Evolutionary conservation across 2,797 vertebrate genomes (phyloP).

Genomic region (Lepidocolaptes lacrymiger): DNA sequence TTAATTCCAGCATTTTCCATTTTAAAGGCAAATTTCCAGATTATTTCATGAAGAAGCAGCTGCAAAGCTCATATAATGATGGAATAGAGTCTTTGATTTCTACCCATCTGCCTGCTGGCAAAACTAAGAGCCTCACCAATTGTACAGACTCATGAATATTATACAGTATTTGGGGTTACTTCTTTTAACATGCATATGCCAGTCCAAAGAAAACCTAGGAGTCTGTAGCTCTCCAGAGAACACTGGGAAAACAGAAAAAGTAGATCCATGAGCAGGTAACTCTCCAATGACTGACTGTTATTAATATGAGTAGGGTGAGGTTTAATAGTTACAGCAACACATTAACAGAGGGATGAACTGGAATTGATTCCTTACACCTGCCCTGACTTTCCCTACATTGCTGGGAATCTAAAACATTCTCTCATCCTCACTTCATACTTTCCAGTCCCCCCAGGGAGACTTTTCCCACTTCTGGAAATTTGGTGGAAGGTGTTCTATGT

Average conservation of each 20-base stretch:
- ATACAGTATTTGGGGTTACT: background rate
- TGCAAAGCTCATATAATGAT: background rate
- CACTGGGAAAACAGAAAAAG: background rate
- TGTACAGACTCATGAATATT: background rate
- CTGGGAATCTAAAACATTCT: background rate
- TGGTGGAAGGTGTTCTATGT: background rate
- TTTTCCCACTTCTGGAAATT: background rate
- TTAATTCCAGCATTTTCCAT: constrained; percentile 28
- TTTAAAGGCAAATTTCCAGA: background rate
- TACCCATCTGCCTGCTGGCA: background rate
- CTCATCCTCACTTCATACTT: background rate
- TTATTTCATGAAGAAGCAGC: background rate
- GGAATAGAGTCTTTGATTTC: background rate
- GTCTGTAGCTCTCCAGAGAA: background rate
- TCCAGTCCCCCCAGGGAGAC: background rate
- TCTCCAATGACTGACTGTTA: background rate
- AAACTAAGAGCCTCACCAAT: background rate
- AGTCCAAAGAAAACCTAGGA: background rate
- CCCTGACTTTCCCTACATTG: background rate
- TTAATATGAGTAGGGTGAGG: background rate
- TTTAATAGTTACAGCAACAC: background rate
- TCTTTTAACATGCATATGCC: background rate
- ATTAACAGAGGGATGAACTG: background rate
- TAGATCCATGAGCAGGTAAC: background rate
- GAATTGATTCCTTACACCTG: background rate